Base-by-base conservation (phyloP, 2,797 vertebrate genomes). In the Taeniopygia guttata region DNA sequence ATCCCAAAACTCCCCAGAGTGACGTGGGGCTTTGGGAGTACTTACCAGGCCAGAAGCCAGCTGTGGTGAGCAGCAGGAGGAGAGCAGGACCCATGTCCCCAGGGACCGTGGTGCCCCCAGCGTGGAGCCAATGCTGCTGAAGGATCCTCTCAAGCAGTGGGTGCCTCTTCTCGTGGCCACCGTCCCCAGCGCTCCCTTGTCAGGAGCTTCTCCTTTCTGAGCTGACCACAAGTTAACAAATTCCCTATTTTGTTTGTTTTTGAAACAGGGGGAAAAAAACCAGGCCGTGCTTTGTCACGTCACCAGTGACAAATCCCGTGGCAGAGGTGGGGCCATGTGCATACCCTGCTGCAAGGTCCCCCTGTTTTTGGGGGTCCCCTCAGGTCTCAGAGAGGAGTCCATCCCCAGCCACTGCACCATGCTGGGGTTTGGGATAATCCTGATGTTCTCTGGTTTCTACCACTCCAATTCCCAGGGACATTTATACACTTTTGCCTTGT, bases 151-250 rank as follows among this genome's bases (percentile, higher is more conserved):
- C 1, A 0, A 60, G 87, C 78, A 42, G 89, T 2, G 1, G 26
- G 40, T 2, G 5, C 26, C 51, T 90, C 80, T 75, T 69, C 70
- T 88, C 1, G 2, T 8, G 16, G 81, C 70, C 74, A 46, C 95
- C 1, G 83, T 86, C 85, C 58, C 69, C 88, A 82, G 63, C 1
- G 0, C 77, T 92, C 80, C 79, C 74, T 78, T n/a, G 1, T 54
- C 6, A 14, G 80, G 77, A 91, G 94, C 96, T 97, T 97, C 97
- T 97, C 90, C 92, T 97, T 97, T 96, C 93, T 94, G 89, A 87
- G 78, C 55, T 76, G 84, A 95, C 96, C 96, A 94, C 96, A 96
- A 95, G 84, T 96, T 94, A 95, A 94, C 93, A 97, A 97, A 97
- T 96, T 95, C 90, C 94, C 48, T 91, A 89, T 93, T 81, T 92